Conservation (phyloP, 92 coral and sea anemone genomes). For the Palythoa grandiflora region DNA sequence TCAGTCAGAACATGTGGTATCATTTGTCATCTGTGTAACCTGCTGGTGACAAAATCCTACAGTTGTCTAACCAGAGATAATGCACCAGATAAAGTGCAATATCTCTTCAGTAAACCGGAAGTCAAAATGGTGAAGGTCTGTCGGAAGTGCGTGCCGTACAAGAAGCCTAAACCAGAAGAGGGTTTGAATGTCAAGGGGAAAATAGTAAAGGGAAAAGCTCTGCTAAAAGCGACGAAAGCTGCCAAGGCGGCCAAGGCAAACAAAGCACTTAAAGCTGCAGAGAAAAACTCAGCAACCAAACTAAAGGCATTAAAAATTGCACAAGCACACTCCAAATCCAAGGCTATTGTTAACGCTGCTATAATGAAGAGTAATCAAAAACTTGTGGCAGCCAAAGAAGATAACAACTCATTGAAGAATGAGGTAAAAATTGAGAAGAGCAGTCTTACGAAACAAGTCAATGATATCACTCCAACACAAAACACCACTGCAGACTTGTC, state of each 20-base stretch:
- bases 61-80: slow-evolving; percentile 90
- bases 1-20: slow-evolving; percentile 87
- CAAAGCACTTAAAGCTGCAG: not conserved
- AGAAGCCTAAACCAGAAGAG: slow-evolving; percentile 84
- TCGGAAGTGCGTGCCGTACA: slow-evolving; percentile 96
- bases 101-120: slow-evolving; percentile 79
- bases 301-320: slow-evolving; percentile 34
- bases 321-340: slow-evolving; percentile 39
- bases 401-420: slow-evolving; percentile 19
- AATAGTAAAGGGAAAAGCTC: slow-evolving; percentile 36
- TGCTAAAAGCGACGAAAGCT: slow-evolving; percentile 29
- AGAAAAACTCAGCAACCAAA: slow-evolving; percentile 6
- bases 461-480: not conserved
- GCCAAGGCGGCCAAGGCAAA: slow-evolving; percentile 5
- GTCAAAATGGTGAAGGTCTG: slow-evolving; percentile 92
- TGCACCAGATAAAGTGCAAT: slow-evolving; percentile 89
- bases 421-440: slow-evolving; percentile 21
- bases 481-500: not conserved
- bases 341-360: slow-evolving; percentile 17
- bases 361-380: slow-evolving; percentile 27
- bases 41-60: slow-evolving; percentile 95
- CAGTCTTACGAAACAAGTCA: slow-evolving; percentile 16
- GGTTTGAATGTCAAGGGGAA: slow-evolving; percentile 33
- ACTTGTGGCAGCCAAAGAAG: slow-evolving; percentile 29
- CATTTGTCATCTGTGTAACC: slow-evolving; percentile 85